A percentile compares a stretch with the other conserved stretches of the same genome.
phyloP scores from a whole-genome alignment of 2,888 invertebrate species.

The Empis livida region DNA sequence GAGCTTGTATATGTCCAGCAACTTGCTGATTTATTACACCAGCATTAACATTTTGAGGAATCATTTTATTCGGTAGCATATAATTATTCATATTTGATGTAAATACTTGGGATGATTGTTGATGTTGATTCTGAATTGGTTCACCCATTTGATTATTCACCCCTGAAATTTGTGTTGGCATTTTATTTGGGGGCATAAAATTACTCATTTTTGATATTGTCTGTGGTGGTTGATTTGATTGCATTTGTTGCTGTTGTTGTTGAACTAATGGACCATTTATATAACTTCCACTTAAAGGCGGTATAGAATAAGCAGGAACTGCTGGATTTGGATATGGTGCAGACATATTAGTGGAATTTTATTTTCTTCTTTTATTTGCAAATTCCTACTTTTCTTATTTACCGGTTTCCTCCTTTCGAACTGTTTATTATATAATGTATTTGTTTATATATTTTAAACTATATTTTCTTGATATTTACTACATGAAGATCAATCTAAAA shows the following conservation, averaged over 20 bases:
- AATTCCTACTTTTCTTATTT: too few species aligned
- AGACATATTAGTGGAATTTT: background rate
- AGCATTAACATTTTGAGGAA: too few species aligned
- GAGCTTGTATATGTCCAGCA: background rate
- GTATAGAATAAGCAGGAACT: background rate
- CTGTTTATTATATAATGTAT: too few species aligned
- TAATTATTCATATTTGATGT: slow-evolving; percentile 3
- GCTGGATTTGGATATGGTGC: background rate
- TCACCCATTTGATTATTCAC: too few species aligned
- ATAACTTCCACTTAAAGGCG: background rate
- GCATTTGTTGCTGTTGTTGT: background rate
- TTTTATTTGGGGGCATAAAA: slow-evolving; percentile 2
- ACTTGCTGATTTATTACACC: too few species aligned
- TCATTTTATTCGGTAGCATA: background rate
- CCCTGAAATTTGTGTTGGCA: slow-evolving; percentile 1
- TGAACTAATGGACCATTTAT: background rate
- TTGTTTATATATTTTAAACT: too few species aligned
- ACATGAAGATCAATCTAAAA: too few species aligned
- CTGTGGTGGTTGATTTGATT: background rate
- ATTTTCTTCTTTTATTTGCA: too few species aligned
- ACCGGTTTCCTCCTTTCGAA: too few species aligned
- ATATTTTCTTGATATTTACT: too few species aligned
- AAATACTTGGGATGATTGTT: background rate
- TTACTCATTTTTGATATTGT: background rate
- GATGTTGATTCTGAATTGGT: background rate